Base-by-base conservation (phyloP, 30 jellyfish, hydroid and myxozoan species). In the Nemopilema nomurai region DNA sequence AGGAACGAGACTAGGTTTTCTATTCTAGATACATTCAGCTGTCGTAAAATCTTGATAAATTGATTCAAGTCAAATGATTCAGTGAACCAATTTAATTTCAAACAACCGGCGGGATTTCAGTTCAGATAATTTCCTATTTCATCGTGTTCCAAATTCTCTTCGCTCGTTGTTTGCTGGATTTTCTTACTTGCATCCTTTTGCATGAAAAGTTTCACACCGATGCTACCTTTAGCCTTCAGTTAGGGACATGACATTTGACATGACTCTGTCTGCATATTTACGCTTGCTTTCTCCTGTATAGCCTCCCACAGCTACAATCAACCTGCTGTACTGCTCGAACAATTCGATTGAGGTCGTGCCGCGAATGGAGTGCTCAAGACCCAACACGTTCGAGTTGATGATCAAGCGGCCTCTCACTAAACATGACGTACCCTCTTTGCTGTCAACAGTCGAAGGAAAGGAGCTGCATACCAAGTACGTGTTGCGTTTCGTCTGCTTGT, bases 321-420 rank as follows among this genome's bases (percentile, higher is more conserved):
- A 95, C 74, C 81, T 95, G 77, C 73, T 84, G 30, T 86, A 29
- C 77, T 90, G 97, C 53, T 25, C 85, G 20, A 85, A 75, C 68
- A 49, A 90, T 49, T 22, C 81, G 18, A 97, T 95, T 62, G 96
- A 80, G 49, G 73, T 95, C 18, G 90, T 95, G 49, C 90, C 97
- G 31, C 96, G 99, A 26, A 97, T 91, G 86, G 94, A 95, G 22
- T 95, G 99, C 78, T 97, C 99, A 16, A 90, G 99, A 57, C 99
- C 99, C 24, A 90, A 95, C 79, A 95, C 99, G 26, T 95, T 95
- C 67, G 99, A 95, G 76, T 53, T 95, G 88, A 80, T 78, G 22
- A 84, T 90, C 1, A 90, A 87, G 70, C 76, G 96, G 18, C 90
- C 97, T 9, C 26, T 73, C 49, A 62, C 71, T 51, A 71, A 66